Evolutionary conservation across 1,140 invertebrate genomes (phyloP), one percentile per base, ranked within the genome.

Genomic region (Aphis gossypii): DNA sequence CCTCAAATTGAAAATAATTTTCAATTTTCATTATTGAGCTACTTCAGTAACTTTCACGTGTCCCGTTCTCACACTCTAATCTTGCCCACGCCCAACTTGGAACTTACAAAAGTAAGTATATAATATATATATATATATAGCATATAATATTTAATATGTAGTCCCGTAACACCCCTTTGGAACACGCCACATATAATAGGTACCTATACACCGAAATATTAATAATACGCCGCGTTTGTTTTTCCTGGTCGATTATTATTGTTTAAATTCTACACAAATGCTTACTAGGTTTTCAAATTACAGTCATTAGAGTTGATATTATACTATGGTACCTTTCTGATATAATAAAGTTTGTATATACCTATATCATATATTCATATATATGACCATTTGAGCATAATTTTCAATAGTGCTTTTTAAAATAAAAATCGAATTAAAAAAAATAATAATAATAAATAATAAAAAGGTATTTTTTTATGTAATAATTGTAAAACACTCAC

Each of bases 241-340:
- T 86, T 41, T 44, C 41, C 41, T 7, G 86, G 86, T 51, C 86
- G 20, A 48, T 76, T 35, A 48, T 76, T 35, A 76, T 87, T 87
- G 46, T 87, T 48, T 87, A 48, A 87, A 87, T 48, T 87, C 46
- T 7, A 87, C 86, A n/a, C 44, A n/a, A 87, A 87, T 48, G 86
- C n/a, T n/a, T 18, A 35, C 38, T 41, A 41, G 44, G 86, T 48
- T 30, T n/a, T 35, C 23, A 41, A 83, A 83, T 83, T 83, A 76
- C 60, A 76, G 60, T 76, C 30, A 76, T 76, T 76, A 76, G 5
- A n/a, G 30, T 76, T n/a, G n/a, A 76, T 68, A 68, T 68, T 68
- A 68, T 76, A 20, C 14, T 76, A 76, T n/a, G 6, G 60, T n/a
- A 76, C 30, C 30, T 76, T n/a, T 4, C 14, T 14, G n/a, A 30